Percentiles rank a stretch among this genome's conserved stretches.
Conservation (phyloP, 2,113 vertebrate genomes). For the Trochalopteron elliotii region DNA sequence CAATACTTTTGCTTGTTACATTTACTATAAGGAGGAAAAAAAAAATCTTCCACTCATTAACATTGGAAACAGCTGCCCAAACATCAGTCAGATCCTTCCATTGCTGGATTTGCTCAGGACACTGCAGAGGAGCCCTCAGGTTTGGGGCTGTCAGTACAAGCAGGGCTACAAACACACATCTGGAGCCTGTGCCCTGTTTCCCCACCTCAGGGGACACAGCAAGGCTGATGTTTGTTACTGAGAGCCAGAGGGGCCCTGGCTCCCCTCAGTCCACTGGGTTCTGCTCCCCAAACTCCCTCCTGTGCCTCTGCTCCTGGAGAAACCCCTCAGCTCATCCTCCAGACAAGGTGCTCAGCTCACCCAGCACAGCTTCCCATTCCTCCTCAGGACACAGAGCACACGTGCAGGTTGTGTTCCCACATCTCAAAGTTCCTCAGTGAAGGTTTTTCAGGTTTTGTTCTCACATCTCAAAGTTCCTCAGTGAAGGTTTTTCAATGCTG, state of each 20-base stretch:
- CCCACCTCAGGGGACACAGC: accelerated
- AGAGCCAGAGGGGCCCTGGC: neutral
- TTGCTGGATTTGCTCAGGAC: neutral
- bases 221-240: accelerated
- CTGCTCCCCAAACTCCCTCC: accelerated
- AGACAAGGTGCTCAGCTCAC: neutral
- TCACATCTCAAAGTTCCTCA: no score
- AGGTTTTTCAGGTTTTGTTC: no score
- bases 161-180: neutral
- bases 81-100: neutral
- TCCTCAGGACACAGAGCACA: neutral
- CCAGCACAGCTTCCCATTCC: neutral
- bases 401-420: neutral
- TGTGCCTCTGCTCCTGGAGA: neutral
- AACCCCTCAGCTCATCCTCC: neutral
- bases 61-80: neutral
- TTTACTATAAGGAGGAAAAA: slow-evolving; percentile 4
- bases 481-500: accelerated
- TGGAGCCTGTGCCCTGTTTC: neutral
- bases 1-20: slow-evolving; percentile 44
- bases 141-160: neutral
- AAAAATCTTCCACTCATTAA: neutral
- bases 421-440: neutral
- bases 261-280: accelerated
- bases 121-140: neutral